A percentile compares a stretch with the other conserved stretches of the same genome.
Conservation (phyloP, 2,797 vertebrate species). For the Clarias platycephalus region DNA sequence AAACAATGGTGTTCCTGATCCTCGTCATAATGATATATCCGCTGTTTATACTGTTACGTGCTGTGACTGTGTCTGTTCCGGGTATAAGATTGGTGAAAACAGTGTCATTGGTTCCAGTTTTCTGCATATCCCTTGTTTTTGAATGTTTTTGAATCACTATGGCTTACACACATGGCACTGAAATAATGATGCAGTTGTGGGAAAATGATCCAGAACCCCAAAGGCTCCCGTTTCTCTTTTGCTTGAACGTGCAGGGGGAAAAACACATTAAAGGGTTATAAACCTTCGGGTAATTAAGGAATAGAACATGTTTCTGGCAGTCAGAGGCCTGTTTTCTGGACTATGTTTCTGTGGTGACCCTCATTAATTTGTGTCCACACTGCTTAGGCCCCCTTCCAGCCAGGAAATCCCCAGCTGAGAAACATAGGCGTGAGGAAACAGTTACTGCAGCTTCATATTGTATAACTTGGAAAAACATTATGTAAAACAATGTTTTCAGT, state of each 20-base stretch:
- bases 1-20: neutral
- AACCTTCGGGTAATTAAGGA: slow-evolving; percentile 37
- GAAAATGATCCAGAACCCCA: slow-evolving; percentile 6
- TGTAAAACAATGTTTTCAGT: neutral
- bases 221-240: neutral
- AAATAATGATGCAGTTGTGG: neutral
- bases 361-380: slow-evolving; percentile 49
- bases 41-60: too few relatives aligned
- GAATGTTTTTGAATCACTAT: neutral
- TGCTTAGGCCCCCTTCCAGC: slow-evolving; percentile 32
- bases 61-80: neutral
- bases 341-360: slow-evolving; percentile 8
- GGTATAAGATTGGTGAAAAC: neutral
- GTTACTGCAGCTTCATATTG: slow-evolving; percentile 28
- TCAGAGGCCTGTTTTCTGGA: slow-evolving; percentile 5
- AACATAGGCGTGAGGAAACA: neutral
- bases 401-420: slow-evolving; percentile 48
- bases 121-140: neutral
- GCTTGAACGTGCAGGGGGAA: neutral
- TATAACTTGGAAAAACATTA: neutral
- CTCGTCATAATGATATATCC: neutral
- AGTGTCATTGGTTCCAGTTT: neutral
- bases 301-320: slow-evolving; percentile 33
- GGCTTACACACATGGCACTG: neutral
- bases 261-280: slow-evolving; percentile 36